Evolutionary conservation across 2,113 vertebrate species (phyloP), one percentile per base, ranked within the genome.

Genomic region (Erythrocebus patas): DNA sequence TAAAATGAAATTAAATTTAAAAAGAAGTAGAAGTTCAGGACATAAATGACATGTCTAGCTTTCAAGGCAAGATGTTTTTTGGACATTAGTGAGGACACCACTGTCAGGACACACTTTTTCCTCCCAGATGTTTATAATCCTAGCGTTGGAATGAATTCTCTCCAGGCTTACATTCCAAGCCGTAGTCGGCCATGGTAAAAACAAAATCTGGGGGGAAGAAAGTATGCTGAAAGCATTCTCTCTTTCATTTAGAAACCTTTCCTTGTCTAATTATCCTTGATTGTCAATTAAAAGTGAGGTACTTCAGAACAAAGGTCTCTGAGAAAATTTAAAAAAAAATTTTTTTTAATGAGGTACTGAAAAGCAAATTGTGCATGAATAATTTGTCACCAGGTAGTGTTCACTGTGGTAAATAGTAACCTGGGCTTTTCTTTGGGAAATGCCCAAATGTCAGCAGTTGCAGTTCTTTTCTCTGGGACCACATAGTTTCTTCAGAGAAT

Each of bases 11-110:
- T 32, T 64, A 30, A 32, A 64, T 64, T 64, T 64, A 13, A 64
- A 64, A 64, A 64, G 61, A 64, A 64, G 61, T 99, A 93, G 97
- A 99, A 40, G 97, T 99, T 83, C 64, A 97, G 93, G 99, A 99
- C 95, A 98, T 98, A 45, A 99, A 99, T 95, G 99, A 99, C 40
- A 97, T 98, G 12, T 99, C 99, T 85, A 98, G 95, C 81, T 99
- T 99, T 93, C 98, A 40, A 99, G 98, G 52, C 97, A 93, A 64
- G 99, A 98, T 68, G 98, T 98, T 68, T 98, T 27, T 73, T 98
- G 16, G 98, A 98, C 96, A 96, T 99, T 55, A 97, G 98, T 23
- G 98, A 99, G 91, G 97, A 97, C 35, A 98, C 98, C 0, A 79
- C 97, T 57, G 61, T 96, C 2, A 98, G 98, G 40, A 97, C 97